phyloP scores from a whole-genome alignment of 1,140 invertebrate species.

The Zaprionus kolodkinae region DNA sequence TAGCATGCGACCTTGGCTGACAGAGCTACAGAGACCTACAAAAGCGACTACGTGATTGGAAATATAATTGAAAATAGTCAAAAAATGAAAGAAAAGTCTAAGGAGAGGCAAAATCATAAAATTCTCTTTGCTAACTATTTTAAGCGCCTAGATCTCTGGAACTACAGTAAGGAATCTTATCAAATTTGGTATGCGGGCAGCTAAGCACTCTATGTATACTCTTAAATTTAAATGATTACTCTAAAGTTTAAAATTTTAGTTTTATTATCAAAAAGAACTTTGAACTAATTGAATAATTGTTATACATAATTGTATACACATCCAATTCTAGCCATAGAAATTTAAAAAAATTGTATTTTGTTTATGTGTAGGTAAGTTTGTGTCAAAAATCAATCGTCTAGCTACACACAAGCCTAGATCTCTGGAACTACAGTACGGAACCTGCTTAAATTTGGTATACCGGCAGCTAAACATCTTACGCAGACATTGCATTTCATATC shows the following conservation, averaged over 20 bases:
- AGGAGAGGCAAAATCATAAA: neutral
- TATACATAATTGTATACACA: neutral
- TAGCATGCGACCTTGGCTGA: conserved; percentile 26
- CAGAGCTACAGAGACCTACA: neutral
- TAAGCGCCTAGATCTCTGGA: neutral
- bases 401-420: neutral
- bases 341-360: neutral
- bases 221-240: neutral
- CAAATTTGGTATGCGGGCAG: neutral
- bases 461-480: neutral
- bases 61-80: neutral
- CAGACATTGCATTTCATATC: neutral
- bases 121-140: neutral
- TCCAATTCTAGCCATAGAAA: rapidly evolving
- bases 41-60: neutral
- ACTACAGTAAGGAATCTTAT: neutral
- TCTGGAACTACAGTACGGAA: neutral
- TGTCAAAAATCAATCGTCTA: neutral
- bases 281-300: too few relatives aligned
- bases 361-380: neutral
- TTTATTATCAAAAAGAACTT: neutral
- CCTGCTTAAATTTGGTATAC: neutral
- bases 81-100: neutral
- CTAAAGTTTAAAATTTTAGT: neutral
- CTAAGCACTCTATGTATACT: neutral